Conservation (phyloP, 2,113 vertebrate species). For the Climacteris rufus region DNA sequence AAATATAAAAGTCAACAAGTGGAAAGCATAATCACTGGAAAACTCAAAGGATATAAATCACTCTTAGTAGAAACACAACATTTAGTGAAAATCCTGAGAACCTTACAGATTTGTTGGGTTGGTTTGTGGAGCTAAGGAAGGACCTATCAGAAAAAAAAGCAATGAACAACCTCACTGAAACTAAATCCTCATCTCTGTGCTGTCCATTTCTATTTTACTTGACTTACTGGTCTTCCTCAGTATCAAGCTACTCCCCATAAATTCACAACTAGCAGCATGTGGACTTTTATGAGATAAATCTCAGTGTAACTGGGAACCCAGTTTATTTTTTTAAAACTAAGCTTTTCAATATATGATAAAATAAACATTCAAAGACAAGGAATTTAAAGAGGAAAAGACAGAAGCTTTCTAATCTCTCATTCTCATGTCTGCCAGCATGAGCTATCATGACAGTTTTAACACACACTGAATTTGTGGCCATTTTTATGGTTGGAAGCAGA, state of each 20-base stretch:
- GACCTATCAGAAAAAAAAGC: not conserved
- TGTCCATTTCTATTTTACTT: not conserved
- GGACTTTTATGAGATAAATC: not conserved
- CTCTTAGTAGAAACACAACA: slow-evolving; percentile 11
- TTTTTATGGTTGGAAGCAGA: not conserved
- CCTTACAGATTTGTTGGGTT: not conserved
- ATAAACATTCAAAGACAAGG: not conserved
- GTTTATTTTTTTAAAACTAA: not conserved
- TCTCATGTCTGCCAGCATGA: not conserved
- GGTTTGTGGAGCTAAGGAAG: not conserved
- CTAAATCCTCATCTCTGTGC: not conserved
- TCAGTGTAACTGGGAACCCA: not conserved
- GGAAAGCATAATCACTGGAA: slow-evolving; percentile 33
- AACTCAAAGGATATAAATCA: slow-evolving; percentile 39
- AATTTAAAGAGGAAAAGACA: not conserved
- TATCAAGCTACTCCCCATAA: not conserved
- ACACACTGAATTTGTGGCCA: not conserved
- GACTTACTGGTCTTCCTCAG: not conserved
- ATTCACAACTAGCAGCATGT: not conserved
- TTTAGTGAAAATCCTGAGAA: slow-evolving; percentile 23
- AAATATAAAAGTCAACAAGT: slow-evolving; percentile 53
- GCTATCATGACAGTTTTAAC: not conserved
- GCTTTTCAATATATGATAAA: not conserved
- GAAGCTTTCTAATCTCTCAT: not conserved
- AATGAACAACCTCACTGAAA: not conserved